A percentile compares a stretch with the other conserved stretches of the same genome.
phyloP scores from a whole-genome alignment of 2,888 invertebrate genomes.

The Dione juno region DNA sequence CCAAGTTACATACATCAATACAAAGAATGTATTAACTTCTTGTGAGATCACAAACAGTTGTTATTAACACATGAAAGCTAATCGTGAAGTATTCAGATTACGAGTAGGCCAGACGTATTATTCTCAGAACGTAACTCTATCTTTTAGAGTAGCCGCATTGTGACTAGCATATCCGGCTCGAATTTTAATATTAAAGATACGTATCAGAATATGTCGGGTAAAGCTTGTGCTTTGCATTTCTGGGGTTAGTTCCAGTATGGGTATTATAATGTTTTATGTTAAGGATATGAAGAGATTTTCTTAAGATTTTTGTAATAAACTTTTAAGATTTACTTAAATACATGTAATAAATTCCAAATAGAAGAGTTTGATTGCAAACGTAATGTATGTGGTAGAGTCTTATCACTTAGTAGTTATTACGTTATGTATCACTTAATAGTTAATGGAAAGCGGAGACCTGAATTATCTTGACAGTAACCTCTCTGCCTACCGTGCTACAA shows the following conservation, averaged over 20 bases:
- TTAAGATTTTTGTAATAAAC: neutral
- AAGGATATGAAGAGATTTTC: neutral
- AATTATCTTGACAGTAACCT: no score
- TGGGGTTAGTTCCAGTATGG: constrained; percentile 10
- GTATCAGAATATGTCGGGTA: constrained; percentile 11
- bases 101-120: constrained; percentile 21
- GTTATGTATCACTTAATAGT: no score
- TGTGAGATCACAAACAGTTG: constrained; percentile 17
- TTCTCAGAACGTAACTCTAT: constrained; percentile 26
- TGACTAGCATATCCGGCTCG: constrained; percentile 17
- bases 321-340: neutral
- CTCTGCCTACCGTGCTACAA: no score
- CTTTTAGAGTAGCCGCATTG: constrained; percentile 16
- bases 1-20: constrained; percentile 5
- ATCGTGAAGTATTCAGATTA: constrained; percentile 25
- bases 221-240: neutral
- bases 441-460: no score
- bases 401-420: no score
- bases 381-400: no score
- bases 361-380: no score
- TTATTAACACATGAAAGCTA: constrained; percentile 29
- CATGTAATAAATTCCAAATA: neutral
- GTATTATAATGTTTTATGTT: neutral
- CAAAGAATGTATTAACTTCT: neutral
- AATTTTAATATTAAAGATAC: constrained; percentile 23